phyloP scores from a whole-genome alignment of 2,797 vertebrate species.

The Phaenicophaeus curvirostris region DNA sequence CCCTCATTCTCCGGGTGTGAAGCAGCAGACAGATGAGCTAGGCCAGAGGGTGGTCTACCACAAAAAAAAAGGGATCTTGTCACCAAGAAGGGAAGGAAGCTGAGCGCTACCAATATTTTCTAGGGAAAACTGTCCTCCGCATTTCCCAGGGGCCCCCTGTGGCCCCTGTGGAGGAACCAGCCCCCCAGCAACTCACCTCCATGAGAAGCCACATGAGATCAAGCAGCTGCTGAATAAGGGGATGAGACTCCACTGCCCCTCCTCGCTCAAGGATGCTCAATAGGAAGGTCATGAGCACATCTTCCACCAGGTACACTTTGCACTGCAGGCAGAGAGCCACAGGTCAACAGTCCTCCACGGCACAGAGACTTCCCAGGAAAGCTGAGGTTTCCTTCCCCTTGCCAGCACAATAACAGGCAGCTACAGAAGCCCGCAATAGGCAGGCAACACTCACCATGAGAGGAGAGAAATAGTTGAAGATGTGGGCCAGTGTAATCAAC shows the following conservation, averaged over 20 bases:
- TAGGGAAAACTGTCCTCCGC: neutral
- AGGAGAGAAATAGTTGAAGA: constrained; percentile 93
- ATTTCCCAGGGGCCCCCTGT: neutral
- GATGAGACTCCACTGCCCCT: constrained; percentile 86
- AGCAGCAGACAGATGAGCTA: neutral
- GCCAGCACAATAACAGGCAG: neutral
- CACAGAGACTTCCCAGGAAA: neutral
- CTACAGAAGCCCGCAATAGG: neutral
- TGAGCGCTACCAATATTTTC: neutral
- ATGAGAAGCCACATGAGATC: constrained; percentile 98
- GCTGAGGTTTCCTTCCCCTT: neutral
- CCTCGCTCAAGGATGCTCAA: constrained; percentile 88
- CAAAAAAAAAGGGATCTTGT: neutral
- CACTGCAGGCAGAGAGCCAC: constrained; percentile 78
- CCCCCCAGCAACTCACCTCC: constrained; percentile 84
- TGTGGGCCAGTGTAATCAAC: constrained; percentile 88
- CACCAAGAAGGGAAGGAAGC: neutral
- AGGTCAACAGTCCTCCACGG: neutral
- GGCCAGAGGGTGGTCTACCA: neutral
- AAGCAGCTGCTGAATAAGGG: constrained; percentile 89
- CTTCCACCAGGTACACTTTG: constrained; percentile 96
- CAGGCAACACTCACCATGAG: constrained; percentile 86
- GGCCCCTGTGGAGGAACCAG: neutral
- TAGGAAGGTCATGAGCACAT: constrained; percentile 94
- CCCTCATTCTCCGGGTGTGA: neutral